phyloP scores from a whole-genome alignment of 2,888 invertebrate genomes.

The Eristalis arbustorum region DNA sequence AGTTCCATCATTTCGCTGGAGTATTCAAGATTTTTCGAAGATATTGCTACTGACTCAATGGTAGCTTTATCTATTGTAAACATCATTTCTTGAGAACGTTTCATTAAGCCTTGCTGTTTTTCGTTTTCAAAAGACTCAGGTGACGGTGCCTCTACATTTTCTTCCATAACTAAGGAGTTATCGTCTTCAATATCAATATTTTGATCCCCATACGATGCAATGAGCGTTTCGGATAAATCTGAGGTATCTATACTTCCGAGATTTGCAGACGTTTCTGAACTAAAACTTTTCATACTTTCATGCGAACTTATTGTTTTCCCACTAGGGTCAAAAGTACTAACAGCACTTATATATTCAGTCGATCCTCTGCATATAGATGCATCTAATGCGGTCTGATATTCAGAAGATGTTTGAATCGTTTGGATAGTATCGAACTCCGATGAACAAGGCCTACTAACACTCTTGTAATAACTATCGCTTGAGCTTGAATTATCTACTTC shows the following conservation, averaged over 20 bases:
- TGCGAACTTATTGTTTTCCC: slow-evolving; percentile 85
- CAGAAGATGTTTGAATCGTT: slow-evolving; percentile 88
- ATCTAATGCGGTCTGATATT: slow-evolving; percentile 93
- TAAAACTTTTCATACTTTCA: slow-evolving; percentile 93
- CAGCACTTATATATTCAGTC: slow-evolving; percentile 92
- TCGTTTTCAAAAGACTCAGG: slow-evolving; percentile 77
- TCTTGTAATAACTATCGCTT: slow-evolving; percentile 92
- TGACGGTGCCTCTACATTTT: not conserved
- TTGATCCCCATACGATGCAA: slow-evolving; percentile 91
- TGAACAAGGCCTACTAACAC: slow-evolving; percentile 89
- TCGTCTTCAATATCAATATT: slow-evolving; percentile 82
- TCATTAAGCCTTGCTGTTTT: slow-evolving; percentile 87
- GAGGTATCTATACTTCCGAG: slow-evolving; percentile 94
- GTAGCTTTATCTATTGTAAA: slow-evolving; percentile 85
- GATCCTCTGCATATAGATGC: slow-evolving; percentile 88
- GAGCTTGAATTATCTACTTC: slow-evolving; percentile 93
- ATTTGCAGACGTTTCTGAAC: slow-evolving; percentile 94
- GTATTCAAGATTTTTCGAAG: not conserved
- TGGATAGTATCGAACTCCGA: slow-evolving; percentile 92
- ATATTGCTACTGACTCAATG: not conserved
- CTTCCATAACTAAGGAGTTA: slow-evolving; percentile 80
- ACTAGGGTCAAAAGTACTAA: slow-evolving; percentile 85
- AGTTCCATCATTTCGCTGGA: no score
- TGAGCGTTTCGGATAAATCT: slow-evolving; percentile 94
- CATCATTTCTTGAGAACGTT: slow-evolving; percentile 94